These are phyloP conservation scores for Mustela lutreola DNA, from an alignment of 2,113 vertebrate genomes.

Conservation along the genomic window DNA sequence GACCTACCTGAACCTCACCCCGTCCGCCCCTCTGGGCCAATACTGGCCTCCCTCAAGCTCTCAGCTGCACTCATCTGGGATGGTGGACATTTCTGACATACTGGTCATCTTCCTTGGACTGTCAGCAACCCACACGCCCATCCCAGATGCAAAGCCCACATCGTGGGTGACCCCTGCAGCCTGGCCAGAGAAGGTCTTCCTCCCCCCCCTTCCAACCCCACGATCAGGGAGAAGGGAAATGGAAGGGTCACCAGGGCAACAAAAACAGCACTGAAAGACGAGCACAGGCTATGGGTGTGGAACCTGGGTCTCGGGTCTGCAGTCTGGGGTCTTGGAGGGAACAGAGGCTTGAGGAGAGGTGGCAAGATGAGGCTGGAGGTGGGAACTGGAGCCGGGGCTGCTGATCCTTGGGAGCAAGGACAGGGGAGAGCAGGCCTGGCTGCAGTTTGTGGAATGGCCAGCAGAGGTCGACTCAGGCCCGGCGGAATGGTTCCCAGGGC, in stretches of 20 bases:
- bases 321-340: not conserved
- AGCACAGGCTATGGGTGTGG: not conserved
- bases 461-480: constrained; percentile 73
- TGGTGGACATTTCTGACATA: not conserved
- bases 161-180: not conserved
- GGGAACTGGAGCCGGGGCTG: not conserved
- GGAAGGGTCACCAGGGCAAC: constrained; percentile 7
- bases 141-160: not conserved
- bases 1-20: not conserved
- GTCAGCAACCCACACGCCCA: too few species aligned
- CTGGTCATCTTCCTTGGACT: not conserved
- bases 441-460: constrained; percentile 69
- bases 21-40: not conserved
- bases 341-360: not conserved
- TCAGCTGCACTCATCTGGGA: not conserved
- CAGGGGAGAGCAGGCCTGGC: not conserved
- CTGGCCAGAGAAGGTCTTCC: not conserved
- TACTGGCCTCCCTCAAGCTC: not conserved
- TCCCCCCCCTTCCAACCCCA: not conserved
- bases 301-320: not conserved
- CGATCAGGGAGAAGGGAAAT: not conserved
- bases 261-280: not conserved
- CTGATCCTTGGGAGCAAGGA: not conserved
- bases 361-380: not conserved
- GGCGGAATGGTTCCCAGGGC: not conserved